Base-by-base conservation (phyloP, 2,888 invertebrate species). In the Dioctria linearis region DNA sequence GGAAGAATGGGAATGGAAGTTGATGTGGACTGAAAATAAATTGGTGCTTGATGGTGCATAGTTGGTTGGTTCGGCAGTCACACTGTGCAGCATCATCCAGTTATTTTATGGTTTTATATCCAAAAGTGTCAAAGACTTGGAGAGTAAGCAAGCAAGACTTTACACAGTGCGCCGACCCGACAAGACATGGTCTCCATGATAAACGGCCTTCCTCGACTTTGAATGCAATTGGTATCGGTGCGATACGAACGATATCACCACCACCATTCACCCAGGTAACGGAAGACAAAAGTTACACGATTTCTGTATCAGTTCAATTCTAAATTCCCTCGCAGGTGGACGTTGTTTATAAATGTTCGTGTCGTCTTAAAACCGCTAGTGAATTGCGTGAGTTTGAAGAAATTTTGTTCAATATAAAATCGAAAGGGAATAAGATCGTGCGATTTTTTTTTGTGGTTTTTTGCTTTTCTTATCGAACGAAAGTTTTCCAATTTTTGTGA, bases 251-350 rank as follows among this genome's bases (percentile, higher is more conserved):
- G 76, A 46, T 59, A 57, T 61, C 46, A 61, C 59, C 59, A n/a
- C n/a, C 57, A n/a, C 37, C 46, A n/a, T 42, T 13, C 25, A 46
- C 71, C 71, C 40, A 71, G 43, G 61, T 61, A 59, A 42, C 76
- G 61, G 46, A 76, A 63, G 76, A 76, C 67, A 76, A 76, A 25
- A 67, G 76, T 57, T 9, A 39, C 67, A 37, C n/a, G n/a, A n/a
- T 61, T 59, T 63, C 46, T 42, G 80, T 69, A 80, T 51, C 78
- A 80, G 80, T 80, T 67, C 59, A 69, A 54, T 63, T 71, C 49
- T 49, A 78, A 61, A 78, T 76, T 78, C 63, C 71, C 59, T 80
- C 76, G 75, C 39, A 43, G 61, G 57, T 59, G 78, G 80, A 80
- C 80, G 80, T 61, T 13, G 73, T 73, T 61, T 11, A 46, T 13